Percentiles rank a stretch among this genome's conserved stretches.
Evolutionary conservation across 1,140 invertebrate species (phyloP).

Genomic region (Phortica variegata): DNA sequence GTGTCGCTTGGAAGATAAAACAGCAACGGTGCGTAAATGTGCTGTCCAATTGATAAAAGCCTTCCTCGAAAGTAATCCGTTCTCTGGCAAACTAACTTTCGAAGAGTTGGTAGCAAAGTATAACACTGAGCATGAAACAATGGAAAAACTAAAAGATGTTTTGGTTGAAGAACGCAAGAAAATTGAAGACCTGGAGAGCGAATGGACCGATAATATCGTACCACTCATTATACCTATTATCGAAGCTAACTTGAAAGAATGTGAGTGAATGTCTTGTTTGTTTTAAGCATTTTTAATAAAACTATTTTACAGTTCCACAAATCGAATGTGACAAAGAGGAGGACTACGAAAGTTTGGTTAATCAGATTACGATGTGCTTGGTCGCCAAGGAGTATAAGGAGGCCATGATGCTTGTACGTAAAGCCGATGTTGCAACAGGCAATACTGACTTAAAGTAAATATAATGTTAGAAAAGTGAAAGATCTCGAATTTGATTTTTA

Average conservation of each 20-base stretch:
- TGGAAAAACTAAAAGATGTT: slow-evolving; percentile 63
- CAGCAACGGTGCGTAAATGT: slow-evolving; percentile 74
- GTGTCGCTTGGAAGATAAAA: slow-evolving; percentile 75
- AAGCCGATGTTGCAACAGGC: slow-evolving; percentile 37
- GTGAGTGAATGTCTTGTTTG: slow-evolving; percentile 18
- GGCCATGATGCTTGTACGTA: slow-evolving; percentile 34
- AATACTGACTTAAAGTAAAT: slow-evolving; percentile 32
- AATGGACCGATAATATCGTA: slow-evolving; percentile 44
- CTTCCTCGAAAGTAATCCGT: slow-evolving; percentile 78
- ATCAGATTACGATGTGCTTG: slow-evolving; percentile 28
- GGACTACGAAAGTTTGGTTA: slow-evolving; percentile 35
- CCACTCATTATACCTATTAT: slow-evolving; percentile 57
- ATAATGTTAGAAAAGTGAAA: too few relatives aligned
- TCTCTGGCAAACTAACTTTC: slow-evolving; percentile 63
- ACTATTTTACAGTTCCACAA: slow-evolving; percentile 20
- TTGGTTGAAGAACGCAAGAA: slow-evolving; percentile 56
- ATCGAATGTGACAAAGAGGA: slow-evolving; percentile 44
- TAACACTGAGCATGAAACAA: slow-evolving; percentile 61
- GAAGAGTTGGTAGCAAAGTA: slow-evolving; percentile 63
- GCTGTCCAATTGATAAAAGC: slow-evolving; percentile 74
- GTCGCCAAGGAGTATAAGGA: slow-evolving; percentile 42
- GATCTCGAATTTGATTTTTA: neutral
- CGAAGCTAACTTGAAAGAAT: slow-evolving; percentile 45
- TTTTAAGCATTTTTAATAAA: too few relatives aligned
- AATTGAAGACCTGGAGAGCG: slow-evolving; percentile 54